Conservation (phyloP, 2,888 invertebrate species). For the Ormyrus rosae region DNA sequence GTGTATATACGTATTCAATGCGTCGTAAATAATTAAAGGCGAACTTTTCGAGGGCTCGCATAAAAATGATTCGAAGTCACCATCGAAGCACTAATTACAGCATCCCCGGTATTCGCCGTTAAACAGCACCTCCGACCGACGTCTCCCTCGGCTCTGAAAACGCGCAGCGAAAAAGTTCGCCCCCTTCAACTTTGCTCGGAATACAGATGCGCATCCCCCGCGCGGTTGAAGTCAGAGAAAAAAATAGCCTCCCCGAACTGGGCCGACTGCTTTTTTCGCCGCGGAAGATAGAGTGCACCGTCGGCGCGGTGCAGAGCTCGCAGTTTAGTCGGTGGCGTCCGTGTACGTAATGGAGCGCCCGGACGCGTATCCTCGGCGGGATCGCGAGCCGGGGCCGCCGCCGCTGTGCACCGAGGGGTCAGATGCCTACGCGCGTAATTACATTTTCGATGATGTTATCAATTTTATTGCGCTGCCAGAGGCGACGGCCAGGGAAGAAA, state of each 20-base stretch:
- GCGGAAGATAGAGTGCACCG: slow-evolving; percentile 28
- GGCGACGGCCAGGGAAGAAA: slow-evolving; percentile 6
- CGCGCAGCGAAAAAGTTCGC: background rate
- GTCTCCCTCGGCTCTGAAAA: background rate
- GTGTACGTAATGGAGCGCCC: background rate
- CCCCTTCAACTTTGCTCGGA: slow-evolving; percentile 19
- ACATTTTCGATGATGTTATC: slow-evolving; percentile 72
- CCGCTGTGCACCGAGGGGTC: background rate
- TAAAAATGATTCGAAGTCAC: too few relatives aligned
- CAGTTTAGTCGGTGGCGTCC: background rate
- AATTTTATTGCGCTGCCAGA: slow-evolving; percentile 66
- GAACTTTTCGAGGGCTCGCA: too few relatives aligned
- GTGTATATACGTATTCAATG: too few relatives aligned
- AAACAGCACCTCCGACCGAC: too few relatives aligned
- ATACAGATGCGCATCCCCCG: background rate
- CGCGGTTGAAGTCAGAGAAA: slow-evolving; percentile 39
- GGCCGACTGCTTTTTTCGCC: background rate
- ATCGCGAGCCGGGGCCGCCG: slow-evolving; percentile 20
- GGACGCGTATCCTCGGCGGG: slow-evolving; percentile 48
- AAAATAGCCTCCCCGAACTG: slow-evolving; percentile 35
- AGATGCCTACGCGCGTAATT: slow-evolving; percentile 63
- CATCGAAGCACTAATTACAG: too few relatives aligned
- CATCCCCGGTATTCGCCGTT: too few relatives aligned
- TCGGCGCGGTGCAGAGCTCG: background rate
- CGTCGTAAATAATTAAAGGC: too few relatives aligned